Conservation (phyloP, 2,113 vertebrate species). For the Spilogale gracilis region DNA sequence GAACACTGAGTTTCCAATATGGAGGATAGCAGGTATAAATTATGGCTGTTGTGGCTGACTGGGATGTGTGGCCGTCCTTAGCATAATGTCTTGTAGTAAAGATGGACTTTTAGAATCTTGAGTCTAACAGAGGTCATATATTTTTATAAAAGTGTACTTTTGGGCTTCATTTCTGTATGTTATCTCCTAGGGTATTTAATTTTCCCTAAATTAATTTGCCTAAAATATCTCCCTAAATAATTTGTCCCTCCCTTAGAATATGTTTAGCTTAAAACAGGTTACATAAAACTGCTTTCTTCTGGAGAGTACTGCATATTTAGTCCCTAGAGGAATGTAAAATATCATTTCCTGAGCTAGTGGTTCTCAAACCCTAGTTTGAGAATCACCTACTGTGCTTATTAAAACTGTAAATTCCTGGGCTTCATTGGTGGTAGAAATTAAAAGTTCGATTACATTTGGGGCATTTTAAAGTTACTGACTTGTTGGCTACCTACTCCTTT, state of each 20-base stretch:
- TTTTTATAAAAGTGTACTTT: slow-evolving; percentile 34
- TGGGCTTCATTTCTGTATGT: slow-evolving; percentile 16
- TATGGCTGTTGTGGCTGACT: neutral
- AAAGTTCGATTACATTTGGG: neutral
- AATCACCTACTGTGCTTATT: slow-evolving; percentile 3
- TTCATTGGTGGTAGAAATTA: slow-evolving; percentile 32
- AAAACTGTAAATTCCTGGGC: neutral
- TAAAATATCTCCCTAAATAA: slow-evolving; percentile 14
- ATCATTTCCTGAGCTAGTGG: neutral
- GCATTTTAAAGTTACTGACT: slow-evolving; percentile 32
- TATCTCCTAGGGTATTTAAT: slow-evolving; percentile 33
- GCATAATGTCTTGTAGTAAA: neutral
- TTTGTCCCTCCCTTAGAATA: slow-evolving; percentile 20
- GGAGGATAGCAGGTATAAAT: neutral
- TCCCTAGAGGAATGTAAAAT: neutral
- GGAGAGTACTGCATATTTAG: neutral
- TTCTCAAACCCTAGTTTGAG: neutral
- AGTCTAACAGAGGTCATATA: neutral
- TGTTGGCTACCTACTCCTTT: neutral
- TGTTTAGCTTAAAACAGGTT: slow-evolving; percentile 51
- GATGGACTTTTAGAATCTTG: neutral
- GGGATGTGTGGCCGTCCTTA: neutral
- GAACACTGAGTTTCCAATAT: neutral
- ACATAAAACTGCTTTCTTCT: slow-evolving; percentile 39
- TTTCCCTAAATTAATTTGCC: slow-evolving; percentile 59